phyloP scores from a whole-genome alignment of 2,113 vertebrate species.

The Scytalopus superciliaris region DNA sequence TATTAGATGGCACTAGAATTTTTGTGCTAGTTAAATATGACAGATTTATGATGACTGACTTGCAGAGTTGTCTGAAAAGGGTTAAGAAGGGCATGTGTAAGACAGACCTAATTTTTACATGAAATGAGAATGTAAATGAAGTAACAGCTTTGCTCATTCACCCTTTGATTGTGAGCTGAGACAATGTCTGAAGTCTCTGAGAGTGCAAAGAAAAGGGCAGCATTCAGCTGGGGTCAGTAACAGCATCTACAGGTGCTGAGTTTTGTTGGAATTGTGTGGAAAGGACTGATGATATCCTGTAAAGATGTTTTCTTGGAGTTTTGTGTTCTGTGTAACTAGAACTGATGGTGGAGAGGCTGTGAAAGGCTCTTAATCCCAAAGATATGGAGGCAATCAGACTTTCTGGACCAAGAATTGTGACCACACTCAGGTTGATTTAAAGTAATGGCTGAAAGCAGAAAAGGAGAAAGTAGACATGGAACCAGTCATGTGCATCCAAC shows the following conservation, averaged over 20 bases:
- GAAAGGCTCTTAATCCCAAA: neutral
- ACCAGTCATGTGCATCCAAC: neutral
- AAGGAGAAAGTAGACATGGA: neutral
- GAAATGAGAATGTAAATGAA: neutral
- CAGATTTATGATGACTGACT: neutral
- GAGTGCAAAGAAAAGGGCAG: neutral
- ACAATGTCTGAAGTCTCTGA: neutral
- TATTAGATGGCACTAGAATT: neutral
- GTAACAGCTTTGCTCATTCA: neutral
- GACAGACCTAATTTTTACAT: neutral
- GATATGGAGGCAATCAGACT: rapidly evolving
- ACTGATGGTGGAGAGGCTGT: neutral
- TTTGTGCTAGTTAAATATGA: neutral
- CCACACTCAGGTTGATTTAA: neutral
- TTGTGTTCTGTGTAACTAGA: neutral
- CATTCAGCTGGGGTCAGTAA: neutral
- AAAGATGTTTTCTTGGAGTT: neutral
- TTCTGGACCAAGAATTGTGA: neutral
- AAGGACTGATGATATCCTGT: neutral
- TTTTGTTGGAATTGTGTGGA: neutral
- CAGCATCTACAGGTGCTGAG: neutral
- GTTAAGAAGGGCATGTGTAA: rapidly evolving
- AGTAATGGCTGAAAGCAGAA: neutral
- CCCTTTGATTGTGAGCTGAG: neutral
- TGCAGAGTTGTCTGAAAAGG: neutral